Evolutionary conservation across 2,113 vertebrate species (phyloP).

Genomic region (Sterrhoptilus dennistouni): DNA sequence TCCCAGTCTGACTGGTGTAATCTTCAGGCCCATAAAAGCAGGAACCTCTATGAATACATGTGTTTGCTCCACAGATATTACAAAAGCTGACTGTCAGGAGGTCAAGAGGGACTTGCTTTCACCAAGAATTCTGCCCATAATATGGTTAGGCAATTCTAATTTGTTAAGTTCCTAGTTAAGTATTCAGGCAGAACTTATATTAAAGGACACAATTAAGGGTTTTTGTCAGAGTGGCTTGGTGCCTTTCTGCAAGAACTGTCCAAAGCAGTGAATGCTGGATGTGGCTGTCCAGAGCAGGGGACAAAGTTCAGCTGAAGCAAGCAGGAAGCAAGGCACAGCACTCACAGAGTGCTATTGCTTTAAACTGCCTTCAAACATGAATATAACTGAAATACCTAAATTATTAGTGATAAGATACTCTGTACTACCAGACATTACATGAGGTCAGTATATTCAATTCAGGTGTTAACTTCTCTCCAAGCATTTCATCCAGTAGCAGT

Average conservation of each 20-base stretch:
- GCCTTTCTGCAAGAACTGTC: neutral
- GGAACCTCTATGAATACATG: neutral
- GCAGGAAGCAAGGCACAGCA: neutral
- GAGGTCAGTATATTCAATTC: neutral
- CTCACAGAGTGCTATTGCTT: neutral
- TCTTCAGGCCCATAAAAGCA: neutral
- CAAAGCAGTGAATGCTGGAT: accelerated
- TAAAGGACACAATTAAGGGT: neutral
- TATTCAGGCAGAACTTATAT: neutral
- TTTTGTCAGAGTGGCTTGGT: neutral
- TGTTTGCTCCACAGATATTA: neutral
- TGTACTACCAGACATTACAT: neutral
- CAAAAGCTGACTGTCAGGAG: neutral
- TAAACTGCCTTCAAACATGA: neutral
- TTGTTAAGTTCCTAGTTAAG: neutral
- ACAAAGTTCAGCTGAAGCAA: neutral
- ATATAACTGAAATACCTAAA: neutral
- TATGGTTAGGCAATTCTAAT: neutral
- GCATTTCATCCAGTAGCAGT: neutral
- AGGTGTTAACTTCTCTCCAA: neutral
- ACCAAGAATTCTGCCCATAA: neutral
- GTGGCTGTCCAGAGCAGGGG: neutral
- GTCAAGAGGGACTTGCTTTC: neutral
- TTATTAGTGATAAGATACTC: neutral
- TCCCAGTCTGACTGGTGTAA: neutral